These are phyloP conservation scores for Poecile montanus DNA, from an alignment of 2,797 vertebrate genomes.

Conservation along the genomic window DNA sequence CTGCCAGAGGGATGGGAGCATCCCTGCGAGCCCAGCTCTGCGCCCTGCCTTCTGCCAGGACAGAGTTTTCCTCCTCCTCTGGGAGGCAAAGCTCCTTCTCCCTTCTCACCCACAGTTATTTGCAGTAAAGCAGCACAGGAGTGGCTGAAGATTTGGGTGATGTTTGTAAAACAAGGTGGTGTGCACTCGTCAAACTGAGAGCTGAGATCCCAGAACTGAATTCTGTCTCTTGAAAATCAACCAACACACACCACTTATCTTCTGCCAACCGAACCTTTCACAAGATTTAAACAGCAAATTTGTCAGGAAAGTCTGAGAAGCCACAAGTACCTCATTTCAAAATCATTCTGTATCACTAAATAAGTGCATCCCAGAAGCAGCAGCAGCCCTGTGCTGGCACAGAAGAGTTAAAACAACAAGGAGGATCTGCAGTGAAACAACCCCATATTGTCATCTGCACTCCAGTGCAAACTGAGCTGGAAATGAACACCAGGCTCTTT, in stretches of 20 bases:
- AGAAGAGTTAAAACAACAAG: background rate
- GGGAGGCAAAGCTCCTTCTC: background rate
- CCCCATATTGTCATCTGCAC: background rate
- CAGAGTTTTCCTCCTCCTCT: background rate
- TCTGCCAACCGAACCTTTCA: background rate
- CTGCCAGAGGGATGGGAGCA: background rate
- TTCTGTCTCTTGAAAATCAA: background rate
- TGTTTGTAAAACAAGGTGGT: background rate
- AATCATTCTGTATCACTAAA: background rate
- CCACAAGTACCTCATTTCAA: background rate
- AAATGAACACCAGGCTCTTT: slow-evolving; percentile 12
- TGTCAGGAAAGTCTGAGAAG: background rate
- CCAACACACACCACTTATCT: background rate
- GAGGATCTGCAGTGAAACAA: background rate
- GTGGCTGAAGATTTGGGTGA: accelerated
- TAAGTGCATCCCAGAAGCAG: background rate
- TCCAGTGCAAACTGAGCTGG: background rate
- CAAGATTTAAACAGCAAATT: background rate
- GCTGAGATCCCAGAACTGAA: background rate
- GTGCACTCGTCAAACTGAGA: background rate
- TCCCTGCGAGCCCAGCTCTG: background rate
- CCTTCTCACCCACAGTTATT: accelerated
- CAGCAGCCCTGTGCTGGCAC: background rate
- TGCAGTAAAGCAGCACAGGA: background rate
- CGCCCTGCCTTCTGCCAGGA: background rate